phyloP scores from a whole-genome alignment of 1,140 invertebrate species.

The Formica exsecta region DNA sequence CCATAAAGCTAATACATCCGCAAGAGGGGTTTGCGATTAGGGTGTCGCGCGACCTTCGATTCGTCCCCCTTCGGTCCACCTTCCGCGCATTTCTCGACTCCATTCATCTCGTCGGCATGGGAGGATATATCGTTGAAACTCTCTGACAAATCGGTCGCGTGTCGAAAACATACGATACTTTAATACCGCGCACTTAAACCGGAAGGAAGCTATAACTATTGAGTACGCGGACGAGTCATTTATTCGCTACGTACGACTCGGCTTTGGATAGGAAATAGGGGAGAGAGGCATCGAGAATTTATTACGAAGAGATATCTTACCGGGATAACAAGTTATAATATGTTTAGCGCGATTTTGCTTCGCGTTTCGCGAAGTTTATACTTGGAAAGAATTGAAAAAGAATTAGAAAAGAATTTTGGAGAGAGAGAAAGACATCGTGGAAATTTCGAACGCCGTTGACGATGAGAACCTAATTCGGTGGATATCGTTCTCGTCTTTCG shows the following conservation, averaged over 20 bases:
- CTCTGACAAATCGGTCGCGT: slow-evolving; percentile 86
- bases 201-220: slow-evolving; percentile 75
- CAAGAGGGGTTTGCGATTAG: slow-evolving; percentile 76
- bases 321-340: not conserved
- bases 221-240: slow-evolving; percentile 25
- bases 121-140: slow-evolving; percentile 64
- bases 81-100: not conserved
- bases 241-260: not conserved
- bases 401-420: not conserved
- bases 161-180: slow-evolving; percentile 68
- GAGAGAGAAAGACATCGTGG: slow-evolving; percentile 3
- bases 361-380: not conserved
- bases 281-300: slow-evolving; percentile 2
- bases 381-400: not conserved
- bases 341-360: not conserved
- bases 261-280: slow-evolving; percentile 22
- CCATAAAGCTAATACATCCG: slow-evolving; percentile 86
- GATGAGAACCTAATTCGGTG: slow-evolving; percentile 18
- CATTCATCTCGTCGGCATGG: slow-evolving; percentile 3
- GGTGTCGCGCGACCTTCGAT: slow-evolving; percentile 60
- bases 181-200: slow-evolving; percentile 46
- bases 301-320: not conserved
- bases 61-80: slow-evolving; percentile 20
- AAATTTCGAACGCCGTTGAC: slow-evolving; percentile 33
- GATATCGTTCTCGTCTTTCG: slow-evolving; percentile 78